A percentile compares a stretch with the other conserved stretches of the same genome.
Conservation (phyloP, 2,888 invertebrate species). For the Masnerella sp. region DNA sequence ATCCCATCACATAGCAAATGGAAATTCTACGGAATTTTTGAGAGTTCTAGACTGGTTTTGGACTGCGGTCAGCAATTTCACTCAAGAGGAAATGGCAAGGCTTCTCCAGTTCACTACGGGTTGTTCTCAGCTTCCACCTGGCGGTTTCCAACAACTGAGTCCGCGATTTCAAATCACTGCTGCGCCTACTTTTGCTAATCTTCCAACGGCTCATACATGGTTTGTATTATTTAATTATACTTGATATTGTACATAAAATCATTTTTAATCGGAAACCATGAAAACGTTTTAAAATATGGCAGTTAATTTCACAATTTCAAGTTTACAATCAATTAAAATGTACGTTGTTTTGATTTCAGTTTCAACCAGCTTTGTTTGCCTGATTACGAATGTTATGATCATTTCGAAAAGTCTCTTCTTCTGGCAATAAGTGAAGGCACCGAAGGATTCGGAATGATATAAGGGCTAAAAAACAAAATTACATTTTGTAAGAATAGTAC, state of each 20-base stretch:
- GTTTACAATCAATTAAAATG: too few species aligned
- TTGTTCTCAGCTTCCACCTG: conserved; percentile 93
- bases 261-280: too few species aligned
- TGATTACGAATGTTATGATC: conserved; percentile 95
- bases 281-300: too few species aligned
- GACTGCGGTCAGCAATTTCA: conserved; percentile 93
- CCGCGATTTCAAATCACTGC: conserved; percentile 96
- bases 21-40: conserved; percentile 88
- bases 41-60: conserved; percentile 94
- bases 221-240: conserved; percentile 73
- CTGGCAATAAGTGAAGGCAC: conserved; percentile 97
- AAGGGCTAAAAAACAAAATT: too few species aligned
- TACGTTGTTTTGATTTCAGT: conserved; percentile 79
- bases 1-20: conserved; percentile 91
- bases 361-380: conserved; percentile 98
- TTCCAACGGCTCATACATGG: conserved; percentile 97
- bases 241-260: too few species aligned
- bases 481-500: too few species aligned
- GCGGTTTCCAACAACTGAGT: conserved; percentile 92
- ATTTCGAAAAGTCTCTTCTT: conserved; percentile 92
- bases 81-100: conserved; percentile 94
- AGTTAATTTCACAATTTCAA: too few species aligned
- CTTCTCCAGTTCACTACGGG: conserved; percentile 96
- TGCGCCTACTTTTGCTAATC: conserved; percentile 91
- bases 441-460: conserved; percentile 93